These are phyloP conservation scores for Microplitis manilae DNA, from an alignment of 2,888 invertebrate genomes.

Conservation along the genomic window DNA sequence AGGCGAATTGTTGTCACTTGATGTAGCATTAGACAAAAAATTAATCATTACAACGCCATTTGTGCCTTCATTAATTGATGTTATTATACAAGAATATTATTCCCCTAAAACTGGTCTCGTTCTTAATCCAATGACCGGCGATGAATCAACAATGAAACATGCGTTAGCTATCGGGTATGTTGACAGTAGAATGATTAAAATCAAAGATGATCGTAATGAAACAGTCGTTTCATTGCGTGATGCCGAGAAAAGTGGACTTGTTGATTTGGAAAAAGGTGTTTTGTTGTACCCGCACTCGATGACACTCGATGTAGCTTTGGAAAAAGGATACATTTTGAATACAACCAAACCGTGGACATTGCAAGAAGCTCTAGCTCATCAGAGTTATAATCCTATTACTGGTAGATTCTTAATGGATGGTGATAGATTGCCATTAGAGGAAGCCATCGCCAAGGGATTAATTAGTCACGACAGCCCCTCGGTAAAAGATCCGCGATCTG, in stretches of 20 bases:
- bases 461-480: slow-evolving; percentile 85
- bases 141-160: slow-evolving; percentile 82
- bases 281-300: slow-evolving; percentile 79
- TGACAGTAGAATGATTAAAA: slow-evolving; percentile 80
- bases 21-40: slow-evolving; percentile 80
- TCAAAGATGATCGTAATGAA: slow-evolving; percentile 82
- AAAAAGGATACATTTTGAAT: slow-evolving; percentile 86
- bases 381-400: slow-evolving; percentile 83
- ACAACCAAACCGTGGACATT: slow-evolving; percentile 86
- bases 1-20: slow-evolving; percentile 80
- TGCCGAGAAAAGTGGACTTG: slow-evolving; percentile 79
- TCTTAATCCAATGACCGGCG: slow-evolving; percentile 83
- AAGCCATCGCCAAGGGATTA: slow-evolving; percentile 82
- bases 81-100: slow-evolving; percentile 85
- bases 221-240: slow-evolving; percentile 79
- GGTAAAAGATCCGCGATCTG: slow-evolving; percentile 84
- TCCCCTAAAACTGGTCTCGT: slow-evolving; percentile 82
- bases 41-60: slow-evolving; percentile 82
- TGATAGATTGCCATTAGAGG: slow-evolving; percentile 80
- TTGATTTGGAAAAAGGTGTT: slow-evolving; percentile 81
- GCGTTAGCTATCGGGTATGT: slow-evolving; percentile 83
- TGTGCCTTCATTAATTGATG: slow-evolving; percentile 81
- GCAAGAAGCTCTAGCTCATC: slow-evolving; percentile 87
- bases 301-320: slow-evolving; percentile 84
- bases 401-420: slow-evolving; percentile 82